phyloP scores from a whole-genome alignment of 2,888 invertebrate species.

The Tricholauxania praeusta region DNA sequence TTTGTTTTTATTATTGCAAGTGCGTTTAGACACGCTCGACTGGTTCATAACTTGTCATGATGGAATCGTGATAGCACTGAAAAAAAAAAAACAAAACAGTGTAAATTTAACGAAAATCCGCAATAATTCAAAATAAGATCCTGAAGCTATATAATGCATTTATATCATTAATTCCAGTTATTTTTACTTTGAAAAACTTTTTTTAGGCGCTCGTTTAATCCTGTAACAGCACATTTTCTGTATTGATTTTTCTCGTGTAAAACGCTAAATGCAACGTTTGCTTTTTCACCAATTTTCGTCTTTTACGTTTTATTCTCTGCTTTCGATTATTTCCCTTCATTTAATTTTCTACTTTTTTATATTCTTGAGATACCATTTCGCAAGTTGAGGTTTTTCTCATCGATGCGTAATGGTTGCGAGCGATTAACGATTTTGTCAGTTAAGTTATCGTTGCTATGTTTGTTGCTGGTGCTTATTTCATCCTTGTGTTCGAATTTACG shows the following conservation, averaged over 20 bases:
- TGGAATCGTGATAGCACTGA: too few species aligned
- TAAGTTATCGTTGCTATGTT: neutral
- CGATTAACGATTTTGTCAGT: constrained; percentile 25
- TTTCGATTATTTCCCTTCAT: neutral
- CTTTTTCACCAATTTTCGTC: neutral
- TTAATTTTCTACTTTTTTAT: neutral
- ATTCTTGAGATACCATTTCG: neutral
- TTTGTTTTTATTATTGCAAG: neutral
- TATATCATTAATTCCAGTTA: too few species aligned
- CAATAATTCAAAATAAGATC: too few species aligned
- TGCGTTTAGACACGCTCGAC: constrained; percentile 20
- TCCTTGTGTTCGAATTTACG: neutral
- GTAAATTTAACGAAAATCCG: too few species aligned
- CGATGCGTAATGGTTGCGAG: constrained; percentile 27
- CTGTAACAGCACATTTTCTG: too few species aligned
- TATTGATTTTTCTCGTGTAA: too few species aligned
- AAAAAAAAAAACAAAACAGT: too few species aligned
- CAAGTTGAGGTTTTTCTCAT: neutral
- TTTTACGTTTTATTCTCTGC: neutral
- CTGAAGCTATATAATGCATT: too few species aligned
- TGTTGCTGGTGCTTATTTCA: constrained; percentile 5
- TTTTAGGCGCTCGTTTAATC: too few species aligned
- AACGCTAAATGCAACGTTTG: too few species aligned
- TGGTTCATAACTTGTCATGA: neutral
- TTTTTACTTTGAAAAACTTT: too few species aligned